phyloP scores from a whole-genome alignment of 2,888 invertebrate species.

The Orchesellides sinensis region DNA sequence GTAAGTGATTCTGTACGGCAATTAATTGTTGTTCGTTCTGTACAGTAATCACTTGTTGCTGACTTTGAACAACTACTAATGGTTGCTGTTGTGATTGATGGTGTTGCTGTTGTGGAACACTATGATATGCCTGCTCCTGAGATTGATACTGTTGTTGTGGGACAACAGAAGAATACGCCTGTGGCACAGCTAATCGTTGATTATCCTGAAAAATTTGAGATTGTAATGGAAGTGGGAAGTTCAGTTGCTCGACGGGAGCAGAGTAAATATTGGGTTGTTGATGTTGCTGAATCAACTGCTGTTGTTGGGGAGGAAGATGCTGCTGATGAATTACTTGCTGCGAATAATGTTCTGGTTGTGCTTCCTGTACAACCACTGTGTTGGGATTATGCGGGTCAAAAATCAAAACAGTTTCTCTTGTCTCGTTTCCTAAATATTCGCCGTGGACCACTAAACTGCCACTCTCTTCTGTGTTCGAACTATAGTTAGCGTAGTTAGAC shows the following conservation, averaged over 20 bases:
- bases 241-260: background rate
- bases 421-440: slow-evolving; percentile 19
- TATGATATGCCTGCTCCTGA: background rate
- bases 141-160: slow-evolving; percentile 4
- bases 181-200: no score
- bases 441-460: no score
- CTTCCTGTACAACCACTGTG: no score
- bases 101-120: background rate
- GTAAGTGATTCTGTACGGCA: no score
- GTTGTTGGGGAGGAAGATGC: background rate
- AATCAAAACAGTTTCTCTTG: background rate
- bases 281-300: background rate
- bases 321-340: background rate
- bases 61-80: slow-evolving; percentile 18
- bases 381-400: no score
- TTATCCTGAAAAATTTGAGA: slow-evolving; percentile 13
- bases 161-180: no score
- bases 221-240: background rate
- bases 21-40: background rate
- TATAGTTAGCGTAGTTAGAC: no score
- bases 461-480: no score
- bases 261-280: background rate
- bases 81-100: slow-evolving; percentile 7
- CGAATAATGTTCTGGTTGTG: no score
- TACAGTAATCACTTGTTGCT: no score